These are phyloP conservation scores for Drosophila chauvacae DNA, from an alignment of 1,140 invertebrate genomes.

Conservation along the genomic window DNA sequence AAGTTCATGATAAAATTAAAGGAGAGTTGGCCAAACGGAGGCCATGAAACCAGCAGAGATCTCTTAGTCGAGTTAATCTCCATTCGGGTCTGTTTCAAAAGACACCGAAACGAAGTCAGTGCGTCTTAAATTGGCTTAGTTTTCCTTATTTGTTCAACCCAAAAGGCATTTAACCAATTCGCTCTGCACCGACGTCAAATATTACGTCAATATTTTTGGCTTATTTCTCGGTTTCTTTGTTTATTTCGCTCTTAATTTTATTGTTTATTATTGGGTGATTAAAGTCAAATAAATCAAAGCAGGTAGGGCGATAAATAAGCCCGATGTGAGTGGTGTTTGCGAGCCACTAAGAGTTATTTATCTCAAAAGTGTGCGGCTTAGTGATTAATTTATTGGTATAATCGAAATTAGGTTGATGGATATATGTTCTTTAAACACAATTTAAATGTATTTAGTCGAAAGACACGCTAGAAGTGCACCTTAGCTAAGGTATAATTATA, in stretches of 20 bases:
- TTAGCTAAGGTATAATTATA: background rate
- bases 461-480: no score
- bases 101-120: conserved; percentile 31
- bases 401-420: background rate
- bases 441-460: background rate
- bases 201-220: conserved; percentile 44
- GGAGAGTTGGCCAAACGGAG: conserved; percentile 35
- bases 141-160: conserved; percentile 48
- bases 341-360: conserved; percentile 14
- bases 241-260: conserved; percentile 29
- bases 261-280: conserved; percentile 56
- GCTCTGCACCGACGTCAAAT: conserved; percentile 31
- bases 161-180: conserved; percentile 40
- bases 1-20: conserved; percentile 32
- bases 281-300: conserved; percentile 52
- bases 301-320: conserved; percentile 28
- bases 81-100: conserved; percentile 34
- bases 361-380: conserved; percentile 9
- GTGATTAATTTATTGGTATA: background rate
- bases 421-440: background rate
- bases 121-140: conserved; percentile 41
- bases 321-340: conserved; percentile 9
- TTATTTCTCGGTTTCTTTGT: conserved; percentile 30
- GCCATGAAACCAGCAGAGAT: conserved; percentile 35
- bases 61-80: conserved; percentile 28